Conservation (phyloP, 2,888 invertebrate genomes). For the Lamellibrachia satsuma region DNA sequence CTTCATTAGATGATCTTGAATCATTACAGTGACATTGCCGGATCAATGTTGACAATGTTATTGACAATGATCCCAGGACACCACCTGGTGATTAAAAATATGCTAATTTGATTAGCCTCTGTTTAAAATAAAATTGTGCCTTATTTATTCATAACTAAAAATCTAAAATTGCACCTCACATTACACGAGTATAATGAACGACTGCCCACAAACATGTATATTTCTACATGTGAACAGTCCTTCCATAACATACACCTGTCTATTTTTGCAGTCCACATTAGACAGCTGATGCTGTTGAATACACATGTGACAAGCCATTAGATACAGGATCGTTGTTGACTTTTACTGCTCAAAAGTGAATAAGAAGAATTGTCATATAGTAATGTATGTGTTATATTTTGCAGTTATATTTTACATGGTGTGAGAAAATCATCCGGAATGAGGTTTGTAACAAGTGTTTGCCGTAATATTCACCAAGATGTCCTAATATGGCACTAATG, state of each 20-base stretch:
- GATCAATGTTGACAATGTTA: background rate
- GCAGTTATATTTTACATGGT: slow-evolving; percentile 87
- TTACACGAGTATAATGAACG: too few species aligned
- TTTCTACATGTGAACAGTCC: too few species aligned
- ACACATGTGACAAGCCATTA: background rate
- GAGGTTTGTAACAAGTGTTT: background rate
- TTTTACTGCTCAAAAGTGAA: background rate
- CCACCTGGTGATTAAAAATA: background rate
- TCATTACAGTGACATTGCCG: too few species aligned
- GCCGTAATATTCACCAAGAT: background rate
- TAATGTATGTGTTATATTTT: slow-evolving; percentile 40
- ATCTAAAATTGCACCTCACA: too few species aligned
- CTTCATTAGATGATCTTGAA: too few species aligned
- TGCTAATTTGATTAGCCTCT: too few species aligned
- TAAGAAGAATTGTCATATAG: background rate
- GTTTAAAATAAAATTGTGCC: too few species aligned
- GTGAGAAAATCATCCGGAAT: slow-evolving; percentile 71
- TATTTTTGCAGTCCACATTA: too few species aligned
- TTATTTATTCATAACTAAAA: too few species aligned
- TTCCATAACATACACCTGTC: too few species aligned
- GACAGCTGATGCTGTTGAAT: too few species aligned
- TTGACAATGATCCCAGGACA: background rate
- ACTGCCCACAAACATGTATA: too few species aligned
- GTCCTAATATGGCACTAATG: background rate
- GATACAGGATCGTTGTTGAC: background rate